These are phyloP conservation scores for Drosophila formosana DNA, from an alignment of 2,888 invertebrate species.

Conservation along the genomic window DNA sequence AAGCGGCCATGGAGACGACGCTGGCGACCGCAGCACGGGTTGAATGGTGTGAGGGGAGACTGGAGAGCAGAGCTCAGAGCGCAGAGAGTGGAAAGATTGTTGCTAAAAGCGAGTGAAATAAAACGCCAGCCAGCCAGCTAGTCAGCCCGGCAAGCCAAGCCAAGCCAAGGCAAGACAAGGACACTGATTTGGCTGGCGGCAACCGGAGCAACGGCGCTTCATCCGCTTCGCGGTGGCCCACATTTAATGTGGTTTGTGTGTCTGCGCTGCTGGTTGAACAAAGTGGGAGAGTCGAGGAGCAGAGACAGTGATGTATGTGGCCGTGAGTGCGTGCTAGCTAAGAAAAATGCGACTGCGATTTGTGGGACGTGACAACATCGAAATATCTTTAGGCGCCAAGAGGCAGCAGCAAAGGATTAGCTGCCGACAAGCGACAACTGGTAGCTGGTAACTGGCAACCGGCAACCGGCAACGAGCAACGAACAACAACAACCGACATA, in stretches of 20 bases:
- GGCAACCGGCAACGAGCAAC: neutral
- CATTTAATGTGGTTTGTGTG: conserved; percentile 61
- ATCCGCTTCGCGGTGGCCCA: conserved; percentile 63
- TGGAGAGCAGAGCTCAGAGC: too few relatives aligned
- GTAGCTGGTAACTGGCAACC: neutral
- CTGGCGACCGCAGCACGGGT: conserved; percentile 37
- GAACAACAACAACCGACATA: conserved; percentile 21
- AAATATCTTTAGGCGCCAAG: conserved; percentile 38
- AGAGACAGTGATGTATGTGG: conserved; percentile 71
- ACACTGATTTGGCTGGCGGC: conserved; percentile 62
- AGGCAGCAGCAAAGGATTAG: conserved; percentile 66
- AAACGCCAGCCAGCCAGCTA: conserved; percentile 58
- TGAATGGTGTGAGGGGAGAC: neutral
- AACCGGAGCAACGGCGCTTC: conserved; percentile 46
- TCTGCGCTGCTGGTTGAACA: conserved; percentile 25
- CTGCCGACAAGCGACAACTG: conserved; percentile 10
- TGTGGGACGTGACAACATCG: conserved; percentile 66
- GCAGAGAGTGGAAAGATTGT: neutral
- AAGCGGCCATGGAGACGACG: conserved; percentile 23
- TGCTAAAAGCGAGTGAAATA: conserved; percentile 56
- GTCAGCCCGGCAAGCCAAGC: conserved; percentile 39
- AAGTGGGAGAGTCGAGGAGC: too few relatives aligned
- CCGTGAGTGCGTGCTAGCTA: conserved; percentile 50
- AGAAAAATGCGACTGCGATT: conserved; percentile 58
- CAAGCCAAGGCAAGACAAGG: conserved; percentile 47